Conservation (phyloP, 2,113 vertebrate species). For the Lathamus discolor region DNA sequence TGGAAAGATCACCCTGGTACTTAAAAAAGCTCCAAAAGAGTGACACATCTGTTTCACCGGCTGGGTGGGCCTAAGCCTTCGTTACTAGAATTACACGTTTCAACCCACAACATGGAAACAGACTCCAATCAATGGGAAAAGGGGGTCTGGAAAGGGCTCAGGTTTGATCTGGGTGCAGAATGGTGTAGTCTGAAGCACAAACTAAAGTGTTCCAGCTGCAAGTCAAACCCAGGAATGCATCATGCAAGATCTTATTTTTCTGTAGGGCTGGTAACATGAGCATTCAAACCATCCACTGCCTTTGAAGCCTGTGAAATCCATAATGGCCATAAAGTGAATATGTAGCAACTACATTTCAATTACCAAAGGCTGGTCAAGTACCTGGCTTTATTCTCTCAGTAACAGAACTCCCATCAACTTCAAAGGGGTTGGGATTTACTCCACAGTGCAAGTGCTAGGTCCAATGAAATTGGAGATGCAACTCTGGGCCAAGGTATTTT, state of each 20-base stretch:
- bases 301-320: constrained; percentile 59
- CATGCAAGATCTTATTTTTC: constrained; percentile 26
- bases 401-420: constrained; percentile 38
- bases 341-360: constrained; percentile 46
- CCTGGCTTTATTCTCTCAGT: constrained; percentile 33
- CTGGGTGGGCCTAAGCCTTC: background rate
- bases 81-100: constrained; percentile 36
- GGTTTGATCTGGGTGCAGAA: constrained; percentile 25
- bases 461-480: background rate
- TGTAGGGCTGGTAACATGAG: constrained; percentile 45
- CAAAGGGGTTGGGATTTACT: constrained; percentile 31
- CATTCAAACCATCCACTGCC: constrained; percentile 24
- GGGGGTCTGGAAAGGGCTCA: constrained; percentile 26
- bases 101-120: constrained; percentile 16
- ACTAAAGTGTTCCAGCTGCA: constrained; percentile 51
- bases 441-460: background rate
- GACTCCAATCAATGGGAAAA: background rate
- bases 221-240: constrained; percentile 41
- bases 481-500: background rate
- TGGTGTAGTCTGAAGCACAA: background rate
- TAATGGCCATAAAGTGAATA: constrained; percentile 37
- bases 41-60: background rate
- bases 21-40: background rate
- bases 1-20: background rate
- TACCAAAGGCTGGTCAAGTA: constrained; percentile 46